Base-by-base conservation (phyloP, 2,888 invertebrate species). In the Phyllotreta cruciferae region DNA sequence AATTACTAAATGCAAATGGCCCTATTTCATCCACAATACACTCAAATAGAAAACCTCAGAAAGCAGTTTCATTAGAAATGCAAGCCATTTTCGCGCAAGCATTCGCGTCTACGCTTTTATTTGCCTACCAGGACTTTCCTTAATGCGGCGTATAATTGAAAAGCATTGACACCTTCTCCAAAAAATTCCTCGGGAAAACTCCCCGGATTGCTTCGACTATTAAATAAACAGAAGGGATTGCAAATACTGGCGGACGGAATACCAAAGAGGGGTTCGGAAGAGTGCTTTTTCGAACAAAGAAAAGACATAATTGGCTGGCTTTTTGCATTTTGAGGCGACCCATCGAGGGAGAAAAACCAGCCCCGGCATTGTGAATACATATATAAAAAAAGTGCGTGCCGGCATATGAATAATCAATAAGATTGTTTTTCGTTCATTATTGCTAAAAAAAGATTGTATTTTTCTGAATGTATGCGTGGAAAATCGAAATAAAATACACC, bases 131-230 rank as follows among this genome's bases (percentile, higher is more conserved):
- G 8, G 50, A 7, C 50, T 56, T 62, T 45, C 24, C 58, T 50
- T 62, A 62, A 65, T 65, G 56, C 65, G 41, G 58, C 65, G 60
- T 62, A 62, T 65, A 65, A 65, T 65, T 65, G 65, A 65, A 62
- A 62, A 62, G 62, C 55, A 65, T 65, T 60, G 65, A 65, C 62
- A 56, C 65, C 57, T 58, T 58, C 50, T 56, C 13, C 34, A 52
- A 58, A 52, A 58, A 42, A 52, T 41, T 49, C 49, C 57, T 50
- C 39, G 10, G 14, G 14, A 49, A 38, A 57, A 13, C 36, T 36
- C 56, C 39, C 34, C 39, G 41, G 35, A 49, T 42, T 58, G 50
- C 50, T 36, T 52, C 11, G 50, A 11, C 58, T 50, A 50, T 58
- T 52, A 52, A 52, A 47, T 52, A 58, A 58, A 58, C 52, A 58